A percentile compares a stretch with the other conserved stretches of the same genome.
Evolutionary conservation across 37 sponge, comb jelly and placozoan genomes (phyloP).

Genomic region (Halisarca cf. caerulea): DNA sequence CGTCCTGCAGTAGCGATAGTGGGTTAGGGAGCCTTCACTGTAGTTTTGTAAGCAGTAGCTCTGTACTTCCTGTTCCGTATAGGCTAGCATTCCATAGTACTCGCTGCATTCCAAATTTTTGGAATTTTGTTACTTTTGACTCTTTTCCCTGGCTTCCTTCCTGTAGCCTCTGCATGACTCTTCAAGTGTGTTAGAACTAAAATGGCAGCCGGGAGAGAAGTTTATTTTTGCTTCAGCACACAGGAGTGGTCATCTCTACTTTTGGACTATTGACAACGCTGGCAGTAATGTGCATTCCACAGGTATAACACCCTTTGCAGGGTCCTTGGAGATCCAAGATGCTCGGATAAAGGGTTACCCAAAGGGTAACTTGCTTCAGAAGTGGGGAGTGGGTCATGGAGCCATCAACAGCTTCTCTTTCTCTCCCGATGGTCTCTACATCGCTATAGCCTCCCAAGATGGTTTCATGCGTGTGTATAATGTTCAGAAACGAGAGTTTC

Average conservation of each 20-base stretch:
- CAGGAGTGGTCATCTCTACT: conserved; percentile 86
- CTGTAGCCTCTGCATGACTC: conserved; percentile 42
- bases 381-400: conserved; percentile 73
- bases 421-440: conserved; percentile 86
- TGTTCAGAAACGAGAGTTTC: conserved; percentile 62
- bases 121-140: no score
- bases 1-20: no score
- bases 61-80: no score
- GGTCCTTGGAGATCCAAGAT: conserved; percentile 35
- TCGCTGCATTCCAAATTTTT: no score
- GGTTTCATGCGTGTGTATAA: conserved; percentile 89
- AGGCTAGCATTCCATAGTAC: no score
- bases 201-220: conserved; percentile 91
- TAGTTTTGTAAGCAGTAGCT: no score
- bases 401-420: conserved; percentile 80
- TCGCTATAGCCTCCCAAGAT: conserved; percentile 91
- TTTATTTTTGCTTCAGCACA: conserved; percentile 76
- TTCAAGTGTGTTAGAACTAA: conserved; percentile 72
- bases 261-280: conserved; percentile 65
- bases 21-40: no score
- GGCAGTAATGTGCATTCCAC: neutral
- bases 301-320: neutral
- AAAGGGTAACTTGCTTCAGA: conserved; percentile 37
- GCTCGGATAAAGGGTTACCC: conserved; percentile 49
- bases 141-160: neutral